Base-by-base conservation (phyloP, 2,888 invertebrate species). In the Onthophagus sagittarius region DNA sequence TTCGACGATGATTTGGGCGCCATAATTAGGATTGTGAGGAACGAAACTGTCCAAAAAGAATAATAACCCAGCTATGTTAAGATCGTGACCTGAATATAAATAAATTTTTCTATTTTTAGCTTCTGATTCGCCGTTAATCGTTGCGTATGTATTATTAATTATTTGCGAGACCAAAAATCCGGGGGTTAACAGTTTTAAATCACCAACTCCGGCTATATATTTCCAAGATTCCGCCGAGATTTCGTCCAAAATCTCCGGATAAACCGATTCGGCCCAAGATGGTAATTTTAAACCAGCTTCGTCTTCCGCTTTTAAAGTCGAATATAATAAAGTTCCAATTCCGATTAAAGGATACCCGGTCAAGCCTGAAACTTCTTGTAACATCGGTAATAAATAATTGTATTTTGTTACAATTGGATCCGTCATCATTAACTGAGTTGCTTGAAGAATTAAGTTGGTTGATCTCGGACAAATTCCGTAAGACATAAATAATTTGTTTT, bases 11-110 rank as follows among this genome's bases (percentile, higher is more conserved):
- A 82, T 74, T 39, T 80, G 79, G 0, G 80, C 77, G 9, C 79
- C 81, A 75, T 81, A 82, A 15, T 78, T 77, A 0, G 82, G 80
- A 63, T 81, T 74, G 71, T 86, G 85, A 0, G 83, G 83, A 65
- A 85, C 78, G 77, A 83, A 89, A 14, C 88, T 81, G 0, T 82
- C 82, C 7, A 89, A 81, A 62, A 86, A 83, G 13, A 80, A 79
- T 11, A 88, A 80, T 14, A 88, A 71, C 6, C 86, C 81, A 0
- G 86, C 85, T 2, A 90, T 80, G n/a, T 88, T 89, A 0, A 86
- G 85, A 77, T 89, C 89, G 79, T 90, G 89, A 0, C 85, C 87
- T 13, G 87, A 84, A 78, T 86, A 88, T 15, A 82, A 77, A 72
- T 79, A 78, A n/a, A 82, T 75, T 74, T 81, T 82, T 64, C 31